These are phyloP conservation scores for Protonibea diacanthus DNA, from an alignment of 2,797 vertebrate genomes.

Conservation along the genomic window DNA sequence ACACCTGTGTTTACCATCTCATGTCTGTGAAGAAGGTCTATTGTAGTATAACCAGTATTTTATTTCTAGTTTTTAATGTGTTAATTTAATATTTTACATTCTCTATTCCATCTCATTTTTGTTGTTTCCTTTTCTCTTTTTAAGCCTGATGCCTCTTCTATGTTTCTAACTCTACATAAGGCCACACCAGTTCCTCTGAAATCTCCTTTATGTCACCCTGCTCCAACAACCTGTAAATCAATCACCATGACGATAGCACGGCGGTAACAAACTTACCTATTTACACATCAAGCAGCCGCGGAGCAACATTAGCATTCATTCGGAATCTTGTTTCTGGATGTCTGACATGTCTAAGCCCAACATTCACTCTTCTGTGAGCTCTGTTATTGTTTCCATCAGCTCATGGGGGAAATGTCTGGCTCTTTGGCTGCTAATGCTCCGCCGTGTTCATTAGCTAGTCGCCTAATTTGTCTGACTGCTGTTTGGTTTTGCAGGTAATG, in stretches of 20 bases:
- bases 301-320: background rate
- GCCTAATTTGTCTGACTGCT: background rate
- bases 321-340: background rate
- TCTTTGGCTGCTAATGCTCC: slow-evolving; percentile 7
- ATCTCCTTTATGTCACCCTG: too few species aligned
- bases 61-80: background rate
- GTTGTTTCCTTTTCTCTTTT: background rate
- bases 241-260: background rate
- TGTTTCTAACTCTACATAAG: background rate
- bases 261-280: background rate
- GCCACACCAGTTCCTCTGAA: background rate
- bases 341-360: slow-evolving; percentile 13
- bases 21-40: too few species aligned
- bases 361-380: slow-evolving; percentile 1
- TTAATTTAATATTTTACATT: background rate
- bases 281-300: background rate
- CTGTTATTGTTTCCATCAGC: slow-evolving; percentile 9
- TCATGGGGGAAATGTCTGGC: background rate
- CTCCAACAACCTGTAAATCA: background rate
- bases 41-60: background rate
- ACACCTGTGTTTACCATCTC: too few species aligned
- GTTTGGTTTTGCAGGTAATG: background rate
- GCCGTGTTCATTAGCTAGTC: background rate
- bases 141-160: background rate
- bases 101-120: background rate